These are phyloP conservation scores for Oxyura jamaicensis DNA, from an alignment of 2,113 vertebrate genomes.

Conservation along the genomic window DNA sequence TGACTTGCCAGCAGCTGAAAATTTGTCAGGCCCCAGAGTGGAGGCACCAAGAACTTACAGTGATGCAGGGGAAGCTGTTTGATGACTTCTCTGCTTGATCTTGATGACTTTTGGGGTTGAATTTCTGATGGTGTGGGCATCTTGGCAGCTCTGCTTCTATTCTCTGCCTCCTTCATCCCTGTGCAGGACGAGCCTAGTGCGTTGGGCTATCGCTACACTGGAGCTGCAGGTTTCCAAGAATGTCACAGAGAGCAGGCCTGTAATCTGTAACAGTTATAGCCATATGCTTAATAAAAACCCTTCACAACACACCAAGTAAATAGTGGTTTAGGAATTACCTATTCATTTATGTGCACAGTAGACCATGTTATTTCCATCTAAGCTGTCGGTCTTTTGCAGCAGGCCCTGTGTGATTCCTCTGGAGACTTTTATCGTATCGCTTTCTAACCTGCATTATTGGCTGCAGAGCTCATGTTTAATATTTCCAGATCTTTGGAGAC, in stretches of 20 bases:
- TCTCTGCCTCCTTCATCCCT: neutral
- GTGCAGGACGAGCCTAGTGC: neutral
- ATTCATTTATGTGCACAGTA: neutral
- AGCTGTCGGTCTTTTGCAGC: neutral
- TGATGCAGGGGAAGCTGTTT: neutral
- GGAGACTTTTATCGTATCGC: neutral
- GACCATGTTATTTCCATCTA: neutral
- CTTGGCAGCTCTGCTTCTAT: neutral
- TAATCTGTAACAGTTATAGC: neutral
- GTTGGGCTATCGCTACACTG: neutral
- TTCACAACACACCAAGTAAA: neutral
- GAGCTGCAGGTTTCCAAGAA: neutral
- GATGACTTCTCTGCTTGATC: no score
- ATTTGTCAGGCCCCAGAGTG: neutral
- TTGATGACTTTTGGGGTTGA: no score
- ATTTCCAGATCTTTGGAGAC: neutral
- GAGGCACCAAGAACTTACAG: neutral
- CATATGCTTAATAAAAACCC: neutral
- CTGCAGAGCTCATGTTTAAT: neutral
- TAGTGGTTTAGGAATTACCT: neutral
- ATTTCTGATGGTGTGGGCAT: neutral
- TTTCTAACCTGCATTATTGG: neutral
- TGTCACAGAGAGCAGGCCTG: neutral
- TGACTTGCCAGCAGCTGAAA: neutral
- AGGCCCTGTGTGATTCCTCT: neutral